These are phyloP conservation scores for Polyploca ridens DNA, from an alignment of 2,888 invertebrate species.

Conservation along the genomic window DNA sequence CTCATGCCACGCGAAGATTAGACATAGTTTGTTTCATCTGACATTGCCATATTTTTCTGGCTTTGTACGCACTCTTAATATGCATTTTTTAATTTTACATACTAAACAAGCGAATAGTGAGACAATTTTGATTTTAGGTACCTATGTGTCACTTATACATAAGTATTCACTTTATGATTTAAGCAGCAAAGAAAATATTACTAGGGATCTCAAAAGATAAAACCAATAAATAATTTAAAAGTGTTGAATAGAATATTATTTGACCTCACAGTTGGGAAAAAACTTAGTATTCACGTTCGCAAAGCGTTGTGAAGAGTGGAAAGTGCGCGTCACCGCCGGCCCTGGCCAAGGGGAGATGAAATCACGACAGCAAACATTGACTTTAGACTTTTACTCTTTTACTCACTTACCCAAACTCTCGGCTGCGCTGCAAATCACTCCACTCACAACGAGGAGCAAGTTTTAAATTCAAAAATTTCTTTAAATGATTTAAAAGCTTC, in stretches of 20 bases:
- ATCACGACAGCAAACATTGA: conserved; percentile 83
- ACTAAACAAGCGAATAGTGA: background rate
- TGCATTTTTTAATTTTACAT: too few species aligned
- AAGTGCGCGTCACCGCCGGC: conserved; percentile 63
- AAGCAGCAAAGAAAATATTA: background rate
- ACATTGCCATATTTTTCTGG: too few species aligned
- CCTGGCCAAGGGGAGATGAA: conserved; percentile 58
- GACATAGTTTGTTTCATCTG: too few species aligned
- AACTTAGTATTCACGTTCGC: conserved; percentile 52
- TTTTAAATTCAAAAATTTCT: conserved; percentile 64
- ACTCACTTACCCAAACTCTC: conserved; percentile 79
- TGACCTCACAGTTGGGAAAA: conserved; percentile 34
- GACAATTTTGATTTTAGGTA: background rate
- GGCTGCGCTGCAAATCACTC: conserved; percentile 75
- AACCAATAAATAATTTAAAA: background rate
- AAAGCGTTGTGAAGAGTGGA: conserved; percentile 36
- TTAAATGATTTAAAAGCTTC: conserved; percentile 65
- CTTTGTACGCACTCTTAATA: too few species aligned
- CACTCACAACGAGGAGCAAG: conserved; percentile 61
- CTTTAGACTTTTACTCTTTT: conserved; percentile 81
- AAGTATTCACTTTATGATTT: too few species aligned
- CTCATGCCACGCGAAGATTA: too few species aligned
- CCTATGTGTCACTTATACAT: too few species aligned
- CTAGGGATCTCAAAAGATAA: background rate
- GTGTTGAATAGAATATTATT: conserved; percentile 15